Conservation (phyloP, 37 sponge, comb jelly and placozoan genomes). For the Ephydatia muelleri region DNA sequence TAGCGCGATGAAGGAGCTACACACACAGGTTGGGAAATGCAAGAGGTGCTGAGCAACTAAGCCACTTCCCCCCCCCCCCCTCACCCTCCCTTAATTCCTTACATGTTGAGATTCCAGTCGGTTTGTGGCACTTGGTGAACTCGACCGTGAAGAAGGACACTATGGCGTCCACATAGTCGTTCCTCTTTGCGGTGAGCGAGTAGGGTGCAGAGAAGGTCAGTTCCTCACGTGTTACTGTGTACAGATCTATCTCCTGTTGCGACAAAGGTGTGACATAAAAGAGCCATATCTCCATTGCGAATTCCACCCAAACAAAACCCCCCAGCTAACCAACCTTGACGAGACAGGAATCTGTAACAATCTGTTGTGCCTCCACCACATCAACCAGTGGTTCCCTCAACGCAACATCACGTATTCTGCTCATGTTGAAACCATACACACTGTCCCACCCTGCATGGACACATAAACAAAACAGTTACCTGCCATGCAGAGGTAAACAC, state of each 20-base stretch:
- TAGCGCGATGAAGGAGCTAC: slow-evolving; percentile 81
- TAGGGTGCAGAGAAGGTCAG: slow-evolving; percentile 83
- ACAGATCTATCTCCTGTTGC: slow-evolving; percentile 91
- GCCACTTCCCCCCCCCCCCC: neutral
- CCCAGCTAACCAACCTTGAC: slow-evolving; percentile 60
- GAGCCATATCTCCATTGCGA: neutral
- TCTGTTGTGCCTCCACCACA: slow-evolving; percentile 88
- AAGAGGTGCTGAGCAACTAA: neutral
- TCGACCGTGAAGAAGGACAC: slow-evolving; percentile 94
- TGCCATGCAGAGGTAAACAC: no score
- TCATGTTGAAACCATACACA: slow-evolving; percentile 99
- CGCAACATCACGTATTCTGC: slow-evolving; percentile 82
- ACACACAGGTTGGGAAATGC: neutral
- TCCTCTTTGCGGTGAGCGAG: slow-evolving; percentile 63
- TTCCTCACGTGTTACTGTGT: slow-evolving; percentile 86
- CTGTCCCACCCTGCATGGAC: slow-evolving; percentile 90
- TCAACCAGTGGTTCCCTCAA: slow-evolving; percentile 96
- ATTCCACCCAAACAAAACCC: neutral
- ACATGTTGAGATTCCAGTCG: slow-evolving; percentile 87
- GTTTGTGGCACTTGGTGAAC: slow-evolving; percentile 95
- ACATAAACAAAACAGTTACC: no score
- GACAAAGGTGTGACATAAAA: slow-evolving; percentile 14
- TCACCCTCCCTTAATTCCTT: slow-evolving; percentile 76
- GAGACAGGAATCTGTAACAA: slow-evolving; percentile 67
- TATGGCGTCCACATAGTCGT: slow-evolving; percentile 96